Base-by-base conservation (phyloP, 2,888 invertebrate species). In the Leptogaster cylindrica region DNA sequence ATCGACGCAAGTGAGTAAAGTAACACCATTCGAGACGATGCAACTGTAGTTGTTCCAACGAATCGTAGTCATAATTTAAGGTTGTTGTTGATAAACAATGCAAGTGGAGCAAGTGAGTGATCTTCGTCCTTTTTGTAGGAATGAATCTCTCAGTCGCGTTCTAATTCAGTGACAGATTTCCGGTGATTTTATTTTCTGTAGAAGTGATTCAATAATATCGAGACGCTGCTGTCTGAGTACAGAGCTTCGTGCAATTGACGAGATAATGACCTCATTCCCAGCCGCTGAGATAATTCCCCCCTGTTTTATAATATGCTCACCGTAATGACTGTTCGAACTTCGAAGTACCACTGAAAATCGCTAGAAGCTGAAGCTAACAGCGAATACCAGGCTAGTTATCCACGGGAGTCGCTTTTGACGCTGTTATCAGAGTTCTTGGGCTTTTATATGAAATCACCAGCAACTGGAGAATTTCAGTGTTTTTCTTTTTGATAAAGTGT, bases 181-280 rank as follows among this genome's bases (percentile, higher is more conserved):
- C n/a, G n/a, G n/a, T n/a, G n/a, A n/a, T n/a, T n/a, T n/a, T n/a
- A n/a, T n/a, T n/a, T n/a, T n/a, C n/a, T n/a, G n/a, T n/a, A n/a
- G n/a, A n/a, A n/a, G n/a, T n/a, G n/a, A n/a, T n/a, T n/a, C n/a
- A n/a, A n/a, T n/a, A n/a, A n/a, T n/a, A n/a, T n/a, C n/a, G n/a
- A n/a, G n/a, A n/a, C n/a, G n/a, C n/a, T n/a, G n/a, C n/a, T n/a
- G n/a, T n/a, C n/a, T n/a, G n/a, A n/a, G n/a, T n/a, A n/a, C n/a
- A n/a, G n/a, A n/a, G 31, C 10, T 6, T 6, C 31, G 31, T 10
- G 31, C 10, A 31, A 31, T 31, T 31, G 31, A 31, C 10, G 10
- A 6, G 50, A 50, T 28, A 50, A 50, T 50, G 27, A 50, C 50
- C 50, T 50, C 50, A 50, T 50, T 28, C 25, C 12, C 8, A 4